Evolutionary conservation across 2,113 vertebrate species (phyloP), one percentile per base, ranked within the genome.

Genomic region (Aspiorhynchus laticeps): DNA sequence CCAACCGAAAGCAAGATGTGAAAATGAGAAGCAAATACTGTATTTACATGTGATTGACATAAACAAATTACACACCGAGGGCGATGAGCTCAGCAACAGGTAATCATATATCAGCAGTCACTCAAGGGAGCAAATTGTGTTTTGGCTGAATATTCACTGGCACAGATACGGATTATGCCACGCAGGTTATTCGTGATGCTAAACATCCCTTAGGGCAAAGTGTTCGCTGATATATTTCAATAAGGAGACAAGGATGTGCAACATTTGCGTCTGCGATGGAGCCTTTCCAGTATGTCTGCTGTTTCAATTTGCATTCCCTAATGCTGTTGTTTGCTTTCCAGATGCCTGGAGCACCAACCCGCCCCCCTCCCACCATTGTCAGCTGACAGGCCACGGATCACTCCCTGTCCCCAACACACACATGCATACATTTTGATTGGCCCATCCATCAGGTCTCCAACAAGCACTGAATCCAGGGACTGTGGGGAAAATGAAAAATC

Each of bases 361-460:
- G 48, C 21, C 61, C 80, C 56, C 28, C 26, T 67, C 71, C 31
- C n/a, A 26, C 43, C 36, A 28, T 71, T 80, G 67, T 53, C 77
- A 77, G 31, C 15, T 24, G 10, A 81, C 78, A 59, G 67, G 78
- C 79, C 86, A 5, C 15, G 83, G 74, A 67, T 65, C 75, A 65
- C 76, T 78, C 56, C 59, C 38, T 11, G 75, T 77, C 67, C 53
- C 38, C 26, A 46, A 24, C 36, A 80, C 88, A 89, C 75, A 87
- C 69, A 69, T 43, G 31, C 36, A 80, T 63, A 53, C 56, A 21
- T 76, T 81, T 21, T 51, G 77, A 82, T 89, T 86, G 90, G 89
- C 86, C 87, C 88, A 94, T 93, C 88, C 90, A 93, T 94, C 92
- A 94, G 90, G 83, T 87, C 87, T 88, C 90, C 90, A 92, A 92